Base-by-base conservation (phyloP, 1,140 invertebrate genomes). In the Pissodes strobi region DNA sequence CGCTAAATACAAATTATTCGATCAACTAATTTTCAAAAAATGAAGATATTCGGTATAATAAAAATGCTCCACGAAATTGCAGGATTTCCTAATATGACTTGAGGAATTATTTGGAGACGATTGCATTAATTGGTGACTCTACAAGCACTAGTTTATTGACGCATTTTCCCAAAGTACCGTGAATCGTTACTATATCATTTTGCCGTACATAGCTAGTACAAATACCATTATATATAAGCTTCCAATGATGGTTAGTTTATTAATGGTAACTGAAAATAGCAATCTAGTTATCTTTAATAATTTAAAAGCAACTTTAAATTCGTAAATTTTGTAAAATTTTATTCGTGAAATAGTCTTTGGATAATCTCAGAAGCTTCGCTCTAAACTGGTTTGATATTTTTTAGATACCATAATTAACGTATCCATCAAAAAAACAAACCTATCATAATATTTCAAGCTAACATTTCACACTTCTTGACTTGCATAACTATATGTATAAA, bases 381-480 rank as follows among this genome's bases (percentile, higher is more conserved):
- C 48, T 15, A 30, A 30, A 25, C 48, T 52, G 27, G 22, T 30
- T 52, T 30, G 25, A 15, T 34, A 52, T 25, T 52, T 30, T 27
- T 30, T 23, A 52, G 1, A 12, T 19, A 30, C 23, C 48, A 27
- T 52, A n/a, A 17, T 27, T 52, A 52, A 52, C 48, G 6, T 52
- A 27, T 19, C 48, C 13, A 27, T 27, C 22, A n/a, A n/a, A 52
- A 52, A 27, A 13, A 19, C 22, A 15, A 22, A 49, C 46, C 22
- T 49, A 21, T 34, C 18, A 13, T 59, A 59, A 23, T 43, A 60
- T 51, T 52, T 23, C 25, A 37, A 21, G 41, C 37, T 48, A 58
- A 58, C 27, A 56, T 69, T 68, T 70, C 67, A 71, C 67, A 69
- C 61, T 62, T 72, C 64, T 72, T 59, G 57, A 69, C 57, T 70